A percentile compares a stretch with the other conserved stretches of the same genome.
phyloP scores from a whole-genome alignment of 2,113 vertebrate genomes.

The Anolis carolinensis region DNA sequence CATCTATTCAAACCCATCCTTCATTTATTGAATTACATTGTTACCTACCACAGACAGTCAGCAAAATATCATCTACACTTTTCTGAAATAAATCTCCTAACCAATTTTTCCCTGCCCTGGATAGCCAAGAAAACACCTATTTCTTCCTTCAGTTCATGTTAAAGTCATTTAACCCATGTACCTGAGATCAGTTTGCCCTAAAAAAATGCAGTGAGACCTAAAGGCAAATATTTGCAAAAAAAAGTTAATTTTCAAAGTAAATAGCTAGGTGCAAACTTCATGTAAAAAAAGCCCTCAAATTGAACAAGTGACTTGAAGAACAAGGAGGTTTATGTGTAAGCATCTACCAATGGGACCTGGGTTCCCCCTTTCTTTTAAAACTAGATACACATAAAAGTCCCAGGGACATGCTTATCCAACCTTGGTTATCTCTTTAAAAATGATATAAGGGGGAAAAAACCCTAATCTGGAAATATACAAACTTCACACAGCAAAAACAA shows the following conservation, averaged over 20 bases:
- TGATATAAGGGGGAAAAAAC: too few species aligned
- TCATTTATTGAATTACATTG: constrained; percentile 64
- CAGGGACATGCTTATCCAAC: not conserved
- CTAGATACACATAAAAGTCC: too few species aligned
- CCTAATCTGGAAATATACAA: not conserved
- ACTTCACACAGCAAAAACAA: not conserved
- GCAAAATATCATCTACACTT: constrained; percentile 60
- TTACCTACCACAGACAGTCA: constrained; percentile 52
- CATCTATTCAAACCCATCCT: constrained; percentile 63
- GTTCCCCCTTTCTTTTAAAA: not conserved
- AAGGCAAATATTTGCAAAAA: not conserved
- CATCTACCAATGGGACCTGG: too few species aligned
- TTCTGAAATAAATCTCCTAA: constrained; percentile 51
- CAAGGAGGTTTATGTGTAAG: not conserved
- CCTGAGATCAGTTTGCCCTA: not conserved
- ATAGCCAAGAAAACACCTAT: constrained; percentile 27
- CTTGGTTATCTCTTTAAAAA: too few species aligned
- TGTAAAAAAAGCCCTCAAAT: not conserved
- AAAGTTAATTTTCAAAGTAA: not conserved
- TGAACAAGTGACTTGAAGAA: not conserved
- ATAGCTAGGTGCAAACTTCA: not conserved
- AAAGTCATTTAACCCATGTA: not conserved
- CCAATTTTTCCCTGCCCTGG: constrained; percentile 34
- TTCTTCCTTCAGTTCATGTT: not conserved
- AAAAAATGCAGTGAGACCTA: not conserved